Conservation (phyloP, 2,797 vertebrate species). For the Crenuchus spilurus region DNA sequence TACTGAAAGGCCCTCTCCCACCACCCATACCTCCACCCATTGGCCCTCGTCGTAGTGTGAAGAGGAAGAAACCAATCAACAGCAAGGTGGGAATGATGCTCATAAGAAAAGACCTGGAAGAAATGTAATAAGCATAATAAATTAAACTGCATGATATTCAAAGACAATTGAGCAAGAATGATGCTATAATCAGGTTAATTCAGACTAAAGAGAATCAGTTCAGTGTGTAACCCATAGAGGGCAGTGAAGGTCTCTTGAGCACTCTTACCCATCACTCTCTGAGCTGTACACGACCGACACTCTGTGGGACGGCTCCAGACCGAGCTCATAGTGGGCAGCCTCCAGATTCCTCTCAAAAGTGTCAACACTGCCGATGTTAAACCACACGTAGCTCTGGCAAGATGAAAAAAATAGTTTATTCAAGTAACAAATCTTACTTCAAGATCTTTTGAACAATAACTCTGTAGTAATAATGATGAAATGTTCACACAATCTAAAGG, state of each 20-base stretch:
- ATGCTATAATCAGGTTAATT: not conserved
- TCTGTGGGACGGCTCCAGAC: conserved; percentile 64
- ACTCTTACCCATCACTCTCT: conserved; percentile 70
- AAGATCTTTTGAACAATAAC: no score
- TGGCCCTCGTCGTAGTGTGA: conserved; percentile 65
- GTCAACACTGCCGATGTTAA: conserved; percentile 77
- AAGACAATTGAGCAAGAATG: no score
- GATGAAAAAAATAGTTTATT: no score
- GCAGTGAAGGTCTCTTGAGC: not conserved
- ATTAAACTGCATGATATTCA: not conserved
- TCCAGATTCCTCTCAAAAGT: conserved; percentile 76
- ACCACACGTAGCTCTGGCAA: conserved; percentile 66
- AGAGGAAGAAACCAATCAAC: conserved; percentile 72
- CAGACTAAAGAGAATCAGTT: not conserved
- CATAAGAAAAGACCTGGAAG: conserved; percentile 68
- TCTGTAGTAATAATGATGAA: no score
- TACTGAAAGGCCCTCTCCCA: conserved; percentile 68
- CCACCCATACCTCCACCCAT: conserved; percentile 65
- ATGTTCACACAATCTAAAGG: no score
- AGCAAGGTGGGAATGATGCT: conserved; percentile 72
- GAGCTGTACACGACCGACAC: conserved; percentile 67
- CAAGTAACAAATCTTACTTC: no score
- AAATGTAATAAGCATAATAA: not conserved
- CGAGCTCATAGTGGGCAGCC: conserved; percentile 70
- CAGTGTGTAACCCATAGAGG: not conserved